Base-by-base conservation (phyloP, 2,797 vertebrate genomes). In the Dipus sagitta region DNA sequence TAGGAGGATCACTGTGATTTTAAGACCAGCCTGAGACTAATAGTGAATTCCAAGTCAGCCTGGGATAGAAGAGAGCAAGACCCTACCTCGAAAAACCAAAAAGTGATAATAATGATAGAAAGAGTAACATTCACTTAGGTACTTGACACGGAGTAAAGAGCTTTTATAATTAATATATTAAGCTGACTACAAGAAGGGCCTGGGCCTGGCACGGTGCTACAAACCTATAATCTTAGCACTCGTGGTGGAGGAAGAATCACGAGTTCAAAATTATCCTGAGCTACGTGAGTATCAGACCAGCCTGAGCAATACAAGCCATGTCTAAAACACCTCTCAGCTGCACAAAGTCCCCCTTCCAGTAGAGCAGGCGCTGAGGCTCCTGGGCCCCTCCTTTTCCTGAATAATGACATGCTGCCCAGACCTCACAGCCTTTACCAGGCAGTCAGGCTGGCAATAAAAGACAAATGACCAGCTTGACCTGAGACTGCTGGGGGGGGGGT, bases 161-260 rank as follows among this genome's bases (percentile, higher is more conserved):
- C 13, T 79, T 65, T 90, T 88, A 52, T 38, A 74, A 32, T 91
- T 92, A 93, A 34, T 30, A 38, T 3, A 84, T 88, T 62, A 79
- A 6, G 82, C 38, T 64, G n/a, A 76, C n/a, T 67, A 23, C 6
- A 71, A 26, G 15, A 72, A 13, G 72, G 52, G n/a, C 76, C 52
- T 47, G 4, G 18, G n/a, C 3, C n/a, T 1, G 54, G 70, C 34
- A 62, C 3, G 17, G 54, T 23, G 18, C 68, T 60, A 17, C 32
- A 34, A 24, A 14, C 54, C n/a, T 62, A 23, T 14, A 86, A 74
- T 42, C 32, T 18, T 47, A 84, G 38, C 80, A 11, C 7, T 20
- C 0, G 2, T 5, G 34, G 15, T 6, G 13, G 30, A 54, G 13
- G 42, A 67, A 58, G 47, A 21, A 74, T 58, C 54, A 58, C 2